Evolutionary conservation across 2,113 vertebrate genomes (phyloP), one percentile per base, ranked within the genome.

Genomic region (Corvus moneduloides): DNA sequence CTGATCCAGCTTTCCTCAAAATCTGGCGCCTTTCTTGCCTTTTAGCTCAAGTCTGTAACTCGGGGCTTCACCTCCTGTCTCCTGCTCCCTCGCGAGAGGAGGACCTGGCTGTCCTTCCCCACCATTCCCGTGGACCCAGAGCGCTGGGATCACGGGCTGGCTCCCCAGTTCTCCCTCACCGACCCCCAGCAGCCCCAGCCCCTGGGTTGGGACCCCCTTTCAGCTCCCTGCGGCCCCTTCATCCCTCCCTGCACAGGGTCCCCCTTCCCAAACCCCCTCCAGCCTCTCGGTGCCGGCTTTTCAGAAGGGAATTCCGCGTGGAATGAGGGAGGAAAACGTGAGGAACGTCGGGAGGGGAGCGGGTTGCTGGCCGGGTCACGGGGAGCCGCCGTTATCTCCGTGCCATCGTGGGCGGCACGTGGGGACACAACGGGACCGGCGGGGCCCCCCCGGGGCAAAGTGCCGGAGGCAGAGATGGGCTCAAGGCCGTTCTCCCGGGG

Each of bases 91-190:
- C 20, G 5, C 8, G 44, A 71, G 82, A 71, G 58, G 30, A 71
- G 82, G 49, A 39, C 35, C 52, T 2, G 22, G 27, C 9, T 56
- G 44, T 86, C 68, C 71, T 76, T 74, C 56, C 66, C 83, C 39
- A 1, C 26, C 9, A 2, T 48, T 32, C 33, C 55, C 35, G 2
- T 1, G 15, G 24, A 6, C 35, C 10, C 15, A 0, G 9, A 54
- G 37, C 20, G 32, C 64, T 2, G 3, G 63, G 27, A 1, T 2
- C 3, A 2, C 18, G 64, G 5, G 41, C 51, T 55, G 55, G 7
- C 32, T 54, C 19, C 75, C 33, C 83, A 2, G 4, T 33, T 69
- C 35, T 64, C 46, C n/a, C 28, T 32, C 39, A 11, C 21, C 2
- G 23, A 22, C 37, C 35, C 43, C 48, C 39, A 49, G 11, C 35